phyloP scores from a whole-genome alignment of 1,140 invertebrate genomes.

The Asobara japonica region DNA sequence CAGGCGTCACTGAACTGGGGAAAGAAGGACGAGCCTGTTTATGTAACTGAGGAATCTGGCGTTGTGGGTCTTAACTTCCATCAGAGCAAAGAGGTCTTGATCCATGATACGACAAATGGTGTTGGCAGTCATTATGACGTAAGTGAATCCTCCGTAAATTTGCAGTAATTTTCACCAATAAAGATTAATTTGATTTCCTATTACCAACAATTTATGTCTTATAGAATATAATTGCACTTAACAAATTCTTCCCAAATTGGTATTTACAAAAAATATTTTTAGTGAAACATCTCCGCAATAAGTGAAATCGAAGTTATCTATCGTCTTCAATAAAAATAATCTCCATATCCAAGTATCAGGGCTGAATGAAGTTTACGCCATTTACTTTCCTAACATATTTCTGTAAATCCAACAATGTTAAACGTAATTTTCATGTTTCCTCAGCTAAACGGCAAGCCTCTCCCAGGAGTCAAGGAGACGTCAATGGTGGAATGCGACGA shows the following conservation, averaged over 20 bases:
- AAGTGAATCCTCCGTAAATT: conserved; percentile 41
- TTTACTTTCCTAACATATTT: no score
- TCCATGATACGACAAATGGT: conserved; percentile 79
- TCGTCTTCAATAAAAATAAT: no score
- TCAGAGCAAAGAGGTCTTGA: conserved; percentile 87
- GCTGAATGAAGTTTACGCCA: no score
- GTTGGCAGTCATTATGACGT: conserved; percentile 65
- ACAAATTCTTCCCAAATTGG: no score
- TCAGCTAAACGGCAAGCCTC: conserved; percentile 70
- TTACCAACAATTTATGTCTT: no score
- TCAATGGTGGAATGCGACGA: conserved; percentile 69
- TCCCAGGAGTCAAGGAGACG: conserved; percentile 60
- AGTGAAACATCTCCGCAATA: no score
- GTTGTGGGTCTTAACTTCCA: conserved; percentile 88
- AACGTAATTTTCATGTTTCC: conserved; percentile 34
- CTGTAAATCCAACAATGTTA: not conserved
- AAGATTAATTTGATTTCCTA: no score
- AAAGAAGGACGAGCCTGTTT: conserved; percentile 83
- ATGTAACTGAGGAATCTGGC: conserved; percentile 83
- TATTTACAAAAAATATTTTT: no score
- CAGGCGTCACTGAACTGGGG: conserved; percentile 80
- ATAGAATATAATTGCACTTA: no score
- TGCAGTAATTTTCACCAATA: no score
- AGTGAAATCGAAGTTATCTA: no score
- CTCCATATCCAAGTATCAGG: no score